These are phyloP conservation scores for Limosa lapponica DNA, from an alignment of 2,797 vertebrate genomes.

Conservation along the genomic window DNA sequence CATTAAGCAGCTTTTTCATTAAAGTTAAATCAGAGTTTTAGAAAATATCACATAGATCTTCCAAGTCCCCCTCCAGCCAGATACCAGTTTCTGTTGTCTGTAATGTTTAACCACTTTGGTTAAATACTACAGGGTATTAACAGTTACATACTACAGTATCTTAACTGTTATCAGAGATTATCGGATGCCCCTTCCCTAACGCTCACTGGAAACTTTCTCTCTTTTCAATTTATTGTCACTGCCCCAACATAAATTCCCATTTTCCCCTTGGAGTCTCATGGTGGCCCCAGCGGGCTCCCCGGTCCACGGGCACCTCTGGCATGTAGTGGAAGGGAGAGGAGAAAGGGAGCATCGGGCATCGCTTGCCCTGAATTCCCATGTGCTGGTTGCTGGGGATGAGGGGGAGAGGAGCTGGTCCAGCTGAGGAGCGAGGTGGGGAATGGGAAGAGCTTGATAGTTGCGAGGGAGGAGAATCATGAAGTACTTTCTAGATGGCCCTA, in stretches of 20 bases:
- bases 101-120: not conserved
- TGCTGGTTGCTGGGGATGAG: not conserved
- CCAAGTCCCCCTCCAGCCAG: not conserved
- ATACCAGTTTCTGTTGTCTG: not conserved
- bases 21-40: not conserved
- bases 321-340: not conserved
- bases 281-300: fast-evolving
- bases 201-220: not conserved
- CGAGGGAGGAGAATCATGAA: not conserved
- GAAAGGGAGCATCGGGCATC: fast-evolving
- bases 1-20: not conserved
- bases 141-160: not conserved
- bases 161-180: not conserved
- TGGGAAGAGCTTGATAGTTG: not conserved
- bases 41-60: not conserved
- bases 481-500: not conserved
- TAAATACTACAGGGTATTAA: not conserved
- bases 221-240: not conserved
- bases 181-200: not conserved
- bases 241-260: fast-evolving
- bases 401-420: not conserved
- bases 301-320: not conserved
- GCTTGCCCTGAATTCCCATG: not conserved
- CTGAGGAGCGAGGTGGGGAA: not conserved
- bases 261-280: not conserved